Conservation (phyloP, 64 coral and sea anemone genomes). For the Catalaphyllia jardinei region DNA sequence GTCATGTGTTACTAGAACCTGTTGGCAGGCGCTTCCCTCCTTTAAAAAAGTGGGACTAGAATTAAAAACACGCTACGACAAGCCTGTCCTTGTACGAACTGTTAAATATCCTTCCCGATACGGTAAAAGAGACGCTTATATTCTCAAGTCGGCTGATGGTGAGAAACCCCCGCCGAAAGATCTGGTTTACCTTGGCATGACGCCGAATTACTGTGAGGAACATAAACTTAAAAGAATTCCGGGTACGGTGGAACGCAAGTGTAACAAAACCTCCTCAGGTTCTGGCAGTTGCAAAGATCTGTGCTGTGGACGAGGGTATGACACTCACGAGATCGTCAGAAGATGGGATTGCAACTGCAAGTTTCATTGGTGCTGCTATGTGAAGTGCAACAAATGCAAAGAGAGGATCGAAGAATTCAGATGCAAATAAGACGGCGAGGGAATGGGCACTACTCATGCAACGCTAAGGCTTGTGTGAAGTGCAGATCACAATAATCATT, state of each 20-base stretch:
- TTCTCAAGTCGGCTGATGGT: neutral
- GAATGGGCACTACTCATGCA: neutral
- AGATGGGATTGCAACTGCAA: slow-evolving; percentile 60
- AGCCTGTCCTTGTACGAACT: neutral
- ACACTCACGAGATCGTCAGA: slow-evolving; percentile 67
- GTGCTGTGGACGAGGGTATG: slow-evolving; percentile 87
- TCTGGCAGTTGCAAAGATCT: slow-evolving; percentile 34
- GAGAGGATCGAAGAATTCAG: slow-evolving; percentile 23
- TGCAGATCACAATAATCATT: too few relatives aligned
- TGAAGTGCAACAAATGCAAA: slow-evolving; percentile 74
- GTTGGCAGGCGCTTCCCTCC: slow-evolving; percentile 55
- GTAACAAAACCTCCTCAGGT: slow-evolving; percentile 48
- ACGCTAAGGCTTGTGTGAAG: too few relatives aligned
- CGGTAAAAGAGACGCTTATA: slow-evolving; percentile 22
- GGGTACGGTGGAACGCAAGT: slow-evolving; percentile 58
- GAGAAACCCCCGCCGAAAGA: slow-evolving; percentile 52
- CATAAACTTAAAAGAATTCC: slow-evolving; percentile 28
- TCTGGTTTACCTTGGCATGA: slow-evolving; percentile 35
- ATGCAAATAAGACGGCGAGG: slow-evolving; percentile 19
- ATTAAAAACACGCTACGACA: neutral
- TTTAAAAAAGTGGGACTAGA: slow-evolving; percentile 50
- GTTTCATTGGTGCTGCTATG: slow-evolving; percentile 84
- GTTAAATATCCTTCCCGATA: slow-evolving; percentile 2
- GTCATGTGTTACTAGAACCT: slow-evolving; percentile 47
- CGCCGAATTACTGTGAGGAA: slow-evolving; percentile 62